phyloP scores from a whole-genome alignment of 92 coral and sea anemone genomes.

The Zoanthus solanderi region DNA sequence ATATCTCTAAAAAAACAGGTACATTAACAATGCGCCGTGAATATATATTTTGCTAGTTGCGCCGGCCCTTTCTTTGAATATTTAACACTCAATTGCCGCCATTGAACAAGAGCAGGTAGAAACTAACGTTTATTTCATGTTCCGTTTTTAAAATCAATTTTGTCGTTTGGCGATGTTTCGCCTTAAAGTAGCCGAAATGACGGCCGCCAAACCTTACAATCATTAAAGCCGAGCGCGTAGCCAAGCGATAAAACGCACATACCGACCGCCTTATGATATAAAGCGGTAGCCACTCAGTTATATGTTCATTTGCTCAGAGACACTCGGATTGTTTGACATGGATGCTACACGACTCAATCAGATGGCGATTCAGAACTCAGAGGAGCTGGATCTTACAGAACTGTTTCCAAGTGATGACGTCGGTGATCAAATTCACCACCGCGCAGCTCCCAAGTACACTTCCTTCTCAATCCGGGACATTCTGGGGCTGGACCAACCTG shows the following conservation, averaged over 20 bases:
- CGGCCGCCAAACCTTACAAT: neutral
- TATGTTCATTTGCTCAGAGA: neutral
- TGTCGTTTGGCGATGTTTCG: neutral
- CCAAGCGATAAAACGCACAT: neutral
- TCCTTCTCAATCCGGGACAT: conserved; percentile 45
- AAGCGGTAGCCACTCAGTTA: neutral
- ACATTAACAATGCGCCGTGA: too few relatives aligned
- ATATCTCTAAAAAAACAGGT: too few relatives aligned
- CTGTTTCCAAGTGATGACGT: conserved; percentile 8
- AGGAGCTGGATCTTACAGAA: conserved; percentile 24
- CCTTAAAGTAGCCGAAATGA: neutral
- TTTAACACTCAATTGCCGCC: too few relatives aligned
- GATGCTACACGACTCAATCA: conserved; percentile 28
- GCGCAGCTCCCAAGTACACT: conserved; percentile 11
- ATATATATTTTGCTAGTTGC: too few relatives aligned
- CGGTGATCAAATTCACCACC: neutral
- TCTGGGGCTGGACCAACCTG: conserved; percentile 5
- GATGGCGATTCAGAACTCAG: neutral
- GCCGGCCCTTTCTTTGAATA: too few relatives aligned
- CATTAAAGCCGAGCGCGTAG: neutral
- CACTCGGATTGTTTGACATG: neutral
- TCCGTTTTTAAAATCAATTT: neutral
- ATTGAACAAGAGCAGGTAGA: neutral
- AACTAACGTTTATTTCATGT: neutral
- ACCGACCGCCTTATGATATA: neutral